These are phyloP conservation scores for Osedax fenrisi DNA, from an alignment of 2,888 invertebrate species.

Conservation along the genomic window DNA sequence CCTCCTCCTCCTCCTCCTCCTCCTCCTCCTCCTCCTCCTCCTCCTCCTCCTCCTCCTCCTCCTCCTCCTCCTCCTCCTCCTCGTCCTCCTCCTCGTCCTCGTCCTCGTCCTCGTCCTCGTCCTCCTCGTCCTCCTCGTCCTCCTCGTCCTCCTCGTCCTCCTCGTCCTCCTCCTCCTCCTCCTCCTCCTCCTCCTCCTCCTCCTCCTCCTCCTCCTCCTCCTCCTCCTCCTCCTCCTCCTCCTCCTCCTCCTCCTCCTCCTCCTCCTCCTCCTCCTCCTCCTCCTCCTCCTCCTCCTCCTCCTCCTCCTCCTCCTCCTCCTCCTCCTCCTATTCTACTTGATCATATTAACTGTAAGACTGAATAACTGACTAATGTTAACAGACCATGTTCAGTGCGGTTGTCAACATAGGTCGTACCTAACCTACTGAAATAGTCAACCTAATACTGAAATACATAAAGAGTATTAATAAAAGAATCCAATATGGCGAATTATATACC, in stretches of 20 bases:
- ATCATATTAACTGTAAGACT: slow-evolving; percentile 2
- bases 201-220: not conserved
- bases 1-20: slow-evolving; percentile 2
- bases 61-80: slow-evolving; percentile 2
- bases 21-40: not conserved
- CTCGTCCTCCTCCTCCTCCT: not conserved
- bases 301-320: slow-evolving; percentile 2
- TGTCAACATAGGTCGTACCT: too few species aligned
- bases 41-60: slow-evolving; percentile 2
- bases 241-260: slow-evolving; percentile 2
- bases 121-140: too few species aligned
- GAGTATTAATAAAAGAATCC: too few species aligned
- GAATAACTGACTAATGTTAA: too few species aligned
- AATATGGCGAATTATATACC: too few species aligned
- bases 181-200: slow-evolving; percentile 2
- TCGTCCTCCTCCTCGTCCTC: too few species aligned
- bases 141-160: not conserved
- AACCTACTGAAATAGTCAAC: too few species aligned
- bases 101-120: too few species aligned
- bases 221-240: not conserved
- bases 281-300: slow-evolving; percentile 2
- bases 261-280: not conserved
- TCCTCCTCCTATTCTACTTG: not conserved
- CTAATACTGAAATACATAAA: too few species aligned
- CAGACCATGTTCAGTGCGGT: too few species aligned